Percentiles rank a stretch among this genome's conserved stretches.
These are phyloP conservation scores for Procambarus clarkii DNA, from an alignment of 1,140 invertebrate genomes.

Conservation along the genomic window DNA sequence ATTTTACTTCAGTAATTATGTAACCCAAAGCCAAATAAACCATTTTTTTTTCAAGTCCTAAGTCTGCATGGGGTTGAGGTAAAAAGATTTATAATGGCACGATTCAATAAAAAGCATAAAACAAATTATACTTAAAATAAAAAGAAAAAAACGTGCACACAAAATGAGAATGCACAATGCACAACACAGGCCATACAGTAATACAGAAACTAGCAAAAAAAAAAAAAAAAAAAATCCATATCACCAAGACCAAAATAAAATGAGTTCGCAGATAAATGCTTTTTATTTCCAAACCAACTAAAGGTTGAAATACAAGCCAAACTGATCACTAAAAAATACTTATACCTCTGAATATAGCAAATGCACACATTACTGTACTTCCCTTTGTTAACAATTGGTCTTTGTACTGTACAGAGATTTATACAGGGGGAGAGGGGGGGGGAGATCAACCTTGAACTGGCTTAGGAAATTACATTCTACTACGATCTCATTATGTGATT, in stretches of 20 bases:
- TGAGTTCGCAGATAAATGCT: not conserved
- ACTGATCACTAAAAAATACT: too few relatives aligned
- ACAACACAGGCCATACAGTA: not conserved
- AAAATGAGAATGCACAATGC: not conserved
- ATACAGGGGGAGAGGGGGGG: too few relatives aligned
- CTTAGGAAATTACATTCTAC: not conserved
- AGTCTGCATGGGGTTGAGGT: not conserved
- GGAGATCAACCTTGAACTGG: slow-evolving; percentile 4
- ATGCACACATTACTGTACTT: too few relatives aligned
- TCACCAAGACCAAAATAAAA: slow-evolving; percentile 10
- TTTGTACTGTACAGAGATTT: too few relatives aligned
- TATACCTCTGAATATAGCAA: too few relatives aligned
- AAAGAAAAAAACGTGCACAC: not conserved
- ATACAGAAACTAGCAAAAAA: not conserved
- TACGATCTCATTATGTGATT: slow-evolving; percentile 5
- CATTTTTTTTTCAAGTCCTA: not conserved
- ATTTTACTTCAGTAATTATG: not conserved
- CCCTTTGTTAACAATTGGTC: too few relatives aligned
- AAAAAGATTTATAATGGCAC: not conserved
- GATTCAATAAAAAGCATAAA: not conserved
- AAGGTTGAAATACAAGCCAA: not conserved
- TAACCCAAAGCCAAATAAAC: not conserved
- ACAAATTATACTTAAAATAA: not conserved
- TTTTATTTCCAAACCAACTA: not conserved
- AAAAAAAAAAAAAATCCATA: not conserved